These are phyloP conservation scores for Catagonus wagneri DNA, from an alignment of 2,113 vertebrate genomes.

Conservation along the genomic window DNA sequence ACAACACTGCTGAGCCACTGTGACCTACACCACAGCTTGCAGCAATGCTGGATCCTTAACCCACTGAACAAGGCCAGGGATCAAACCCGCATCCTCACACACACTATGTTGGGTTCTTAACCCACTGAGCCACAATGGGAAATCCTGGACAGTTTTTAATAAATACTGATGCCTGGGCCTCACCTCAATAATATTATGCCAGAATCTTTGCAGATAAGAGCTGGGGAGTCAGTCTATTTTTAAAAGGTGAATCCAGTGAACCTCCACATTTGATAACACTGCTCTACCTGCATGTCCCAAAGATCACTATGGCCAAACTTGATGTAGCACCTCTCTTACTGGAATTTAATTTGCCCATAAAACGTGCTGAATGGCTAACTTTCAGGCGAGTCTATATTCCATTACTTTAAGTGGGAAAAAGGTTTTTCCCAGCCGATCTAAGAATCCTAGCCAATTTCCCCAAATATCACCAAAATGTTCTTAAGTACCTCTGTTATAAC, in stretches of 20 bases:
- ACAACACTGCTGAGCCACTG: too few species aligned
- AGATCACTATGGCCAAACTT: background rate
- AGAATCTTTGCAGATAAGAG: background rate
- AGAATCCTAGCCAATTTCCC: background rate
- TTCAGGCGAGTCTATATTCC: background rate
- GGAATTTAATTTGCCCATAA: conserved; percentile 21
- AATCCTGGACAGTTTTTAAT: background rate
- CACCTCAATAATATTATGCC: background rate
- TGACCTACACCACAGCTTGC: too few species aligned
- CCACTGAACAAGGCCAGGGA: too few species aligned
- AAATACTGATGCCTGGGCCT: background rate
- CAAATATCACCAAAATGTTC: conserved; percentile 12
- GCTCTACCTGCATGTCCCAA: background rate
- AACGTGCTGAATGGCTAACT: background rate
- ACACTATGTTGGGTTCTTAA: too few species aligned
- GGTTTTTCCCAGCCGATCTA: background rate
- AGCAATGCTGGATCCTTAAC: too few species aligned
- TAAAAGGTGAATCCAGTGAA: background rate
- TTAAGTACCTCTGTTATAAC: background rate
- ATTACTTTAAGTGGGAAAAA: conserved; percentile 23
- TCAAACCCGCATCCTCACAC: too few species aligned
- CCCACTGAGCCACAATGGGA: too few species aligned
- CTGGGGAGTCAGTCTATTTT: background rate
- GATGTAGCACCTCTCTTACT: background rate
- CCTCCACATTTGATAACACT: background rate